Base-by-base conservation (phyloP, 2,888 invertebrate species). In the Mactromeris polynyma region DNA sequence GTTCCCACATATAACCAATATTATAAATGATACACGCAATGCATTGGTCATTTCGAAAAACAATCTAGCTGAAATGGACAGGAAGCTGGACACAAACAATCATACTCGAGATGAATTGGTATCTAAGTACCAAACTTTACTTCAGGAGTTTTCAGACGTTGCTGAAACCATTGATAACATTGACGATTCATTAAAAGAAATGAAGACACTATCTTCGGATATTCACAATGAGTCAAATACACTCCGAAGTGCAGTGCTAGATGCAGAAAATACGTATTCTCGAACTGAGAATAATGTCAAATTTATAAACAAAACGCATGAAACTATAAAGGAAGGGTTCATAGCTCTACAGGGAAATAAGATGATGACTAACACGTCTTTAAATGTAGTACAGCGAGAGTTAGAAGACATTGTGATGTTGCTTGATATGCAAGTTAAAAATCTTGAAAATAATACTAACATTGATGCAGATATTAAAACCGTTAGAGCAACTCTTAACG, bases 1-100 rank as follows among this genome's bases (percentile, higher is more conserved):
- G 1, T 91, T 91, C 86, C 91, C 91, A 31, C 89, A 83, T 36
- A 58, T 91, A 31, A 80, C 42, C 11, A 81, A 77, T 42, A 54
- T 84, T 33, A 40, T 91, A n/a, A 58, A 82, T 6, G 64, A 81
- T n/a, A 81, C 87, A 4, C 46, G 79, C 54, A 82, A 38, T 11
- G 78, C 58, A 31, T 78, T 89, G 31, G 38, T 31, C n/a, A 38
- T 21, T 14, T 77, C 88, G 11, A 64, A 87, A 69, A 19, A 38
- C 7, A 73, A 88, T 73, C 64, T 91, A 6, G 36, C 4, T 0
- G 54, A 81, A 0, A 33, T 88, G 6, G 36, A 83, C 4, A 26
- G 36, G 19, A 42, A 58, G 11, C n/a, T 89, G 9, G 17, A 64
- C 21, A 17, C 21, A 7, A 42, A 51, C 54, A 77, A 36, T 42